Percentiles rank a stretch among this genome's conserved stretches.
Evolutionary conservation across 2,113 vertebrate genomes (phyloP).

Genomic region (Lepus europaeus): DNA sequence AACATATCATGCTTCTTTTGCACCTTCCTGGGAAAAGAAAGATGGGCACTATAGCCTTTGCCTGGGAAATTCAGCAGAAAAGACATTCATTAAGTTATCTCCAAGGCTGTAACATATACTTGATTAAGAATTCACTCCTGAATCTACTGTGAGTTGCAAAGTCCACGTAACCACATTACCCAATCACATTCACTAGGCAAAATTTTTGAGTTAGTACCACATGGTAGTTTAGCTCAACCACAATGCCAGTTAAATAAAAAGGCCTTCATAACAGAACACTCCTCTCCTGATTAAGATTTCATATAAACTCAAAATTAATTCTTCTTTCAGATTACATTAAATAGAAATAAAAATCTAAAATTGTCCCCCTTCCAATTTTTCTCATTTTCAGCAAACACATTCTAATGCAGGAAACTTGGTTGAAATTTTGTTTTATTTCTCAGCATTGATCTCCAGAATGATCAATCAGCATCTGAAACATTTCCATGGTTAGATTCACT

Average conservation of each 20-base stretch:
- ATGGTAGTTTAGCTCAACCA: neutral
- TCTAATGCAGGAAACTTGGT: neutral
- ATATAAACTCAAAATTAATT: constrained; percentile 16
- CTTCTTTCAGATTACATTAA: neutral
- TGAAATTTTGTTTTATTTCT: neutral
- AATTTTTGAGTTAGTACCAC: neutral
- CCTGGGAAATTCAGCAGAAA: neutral
- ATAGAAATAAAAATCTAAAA: neutral
- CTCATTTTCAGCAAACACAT: neutral
- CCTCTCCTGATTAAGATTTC: neutral
- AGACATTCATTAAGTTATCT: neutral
- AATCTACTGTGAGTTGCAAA: neutral
- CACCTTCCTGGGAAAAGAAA: neutral
- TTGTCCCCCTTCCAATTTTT: neutral
- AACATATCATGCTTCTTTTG: neutral
- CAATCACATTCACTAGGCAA: neutral
- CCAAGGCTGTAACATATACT: neutral
- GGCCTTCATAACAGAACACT: neutral
- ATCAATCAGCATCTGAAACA: neutral
- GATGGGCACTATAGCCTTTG: neutral
- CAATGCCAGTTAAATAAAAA: neutral
- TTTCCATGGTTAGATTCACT: neutral
- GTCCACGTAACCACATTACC: neutral
- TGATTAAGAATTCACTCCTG: neutral
- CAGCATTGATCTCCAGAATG: neutral